These are phyloP conservation scores for Ornithoptera priamus DNA, from an alignment of 2,888 invertebrate species.

Conservation along the genomic window DNA sequence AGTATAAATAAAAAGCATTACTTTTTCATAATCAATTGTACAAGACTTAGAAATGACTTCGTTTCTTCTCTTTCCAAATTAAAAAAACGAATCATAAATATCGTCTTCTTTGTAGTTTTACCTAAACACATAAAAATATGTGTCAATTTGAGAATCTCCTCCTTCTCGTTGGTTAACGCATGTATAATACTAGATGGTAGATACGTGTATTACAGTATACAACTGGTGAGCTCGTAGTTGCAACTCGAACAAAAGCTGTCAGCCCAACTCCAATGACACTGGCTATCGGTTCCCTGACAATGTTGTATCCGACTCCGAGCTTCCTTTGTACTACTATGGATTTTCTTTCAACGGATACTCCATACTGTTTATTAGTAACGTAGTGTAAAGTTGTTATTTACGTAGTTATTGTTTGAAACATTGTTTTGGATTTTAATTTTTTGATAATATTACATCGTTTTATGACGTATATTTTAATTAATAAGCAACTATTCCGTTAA, in stretches of 20 bases:
- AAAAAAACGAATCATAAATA: too few relatives aligned
- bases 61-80: too few relatives aligned
- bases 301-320: conserved; percentile 12
- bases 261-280: conserved; percentile 20
- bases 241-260: conserved; percentile 30
- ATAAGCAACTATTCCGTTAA: neutral
- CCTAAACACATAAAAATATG: neutral
- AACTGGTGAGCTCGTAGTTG: conserved; percentile 5
- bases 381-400: neutral
- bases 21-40: neutral
- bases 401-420: too few relatives aligned
- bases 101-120: too few relatives aligned
- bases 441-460: neutral
- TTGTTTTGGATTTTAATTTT: too few relatives aligned
- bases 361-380: neutral
- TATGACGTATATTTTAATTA: neutral
- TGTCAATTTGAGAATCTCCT: neutral
- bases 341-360: conserved; percentile 17
- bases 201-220: neutral
- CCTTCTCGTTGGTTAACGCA: neutral
- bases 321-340: conserved; percentile 17
- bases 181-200: neutral
- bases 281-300: conserved; percentile 24
- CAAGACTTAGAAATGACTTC: too few relatives aligned
- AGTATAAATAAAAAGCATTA: neutral